A percentile compares a stretch with the other conserved stretches of the same genome.
These are phyloP conservation scores for Desmodus rotundus DNA, from an alignment of 2,113 vertebrate genomes.

Conservation along the genomic window DNA sequence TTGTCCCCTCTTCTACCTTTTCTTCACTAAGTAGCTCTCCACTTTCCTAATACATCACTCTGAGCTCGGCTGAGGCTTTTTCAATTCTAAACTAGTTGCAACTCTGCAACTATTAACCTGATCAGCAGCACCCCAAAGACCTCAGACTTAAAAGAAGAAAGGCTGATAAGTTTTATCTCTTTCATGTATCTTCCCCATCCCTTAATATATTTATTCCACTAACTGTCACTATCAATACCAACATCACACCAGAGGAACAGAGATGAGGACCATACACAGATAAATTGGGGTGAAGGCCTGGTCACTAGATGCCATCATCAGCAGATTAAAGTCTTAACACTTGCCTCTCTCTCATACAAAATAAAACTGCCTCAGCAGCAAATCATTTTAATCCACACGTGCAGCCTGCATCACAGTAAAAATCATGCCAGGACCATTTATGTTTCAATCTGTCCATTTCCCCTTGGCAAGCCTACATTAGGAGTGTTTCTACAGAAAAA, in stretches of 20 bases:
- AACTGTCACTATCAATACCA: background rate
- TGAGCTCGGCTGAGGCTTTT: background rate
- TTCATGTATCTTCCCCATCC: background rate
- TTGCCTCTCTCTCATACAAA: background rate
- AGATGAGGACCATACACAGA: background rate
- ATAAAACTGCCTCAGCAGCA: background rate
- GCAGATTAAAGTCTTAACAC: background rate
- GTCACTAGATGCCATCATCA: background rate
- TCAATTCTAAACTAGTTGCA: background rate
- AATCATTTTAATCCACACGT: background rate
- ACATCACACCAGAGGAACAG: no score
- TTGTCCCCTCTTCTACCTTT: background rate
- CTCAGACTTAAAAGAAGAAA: background rate
- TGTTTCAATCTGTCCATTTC: background rate
- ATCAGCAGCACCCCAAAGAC: background rate
- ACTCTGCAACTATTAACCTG: background rate
- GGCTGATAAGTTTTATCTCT: background rate
- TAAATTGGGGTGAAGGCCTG: background rate
- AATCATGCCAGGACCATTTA: background rate
- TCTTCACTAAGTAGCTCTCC: background rate
- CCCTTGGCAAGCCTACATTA: background rate
- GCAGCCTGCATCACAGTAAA: background rate
- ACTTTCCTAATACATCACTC: background rate
- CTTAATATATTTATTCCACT: background rate
- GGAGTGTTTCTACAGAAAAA: background rate